Percentiles rank a stretch among this genome's conserved stretches.
Evolutionary conservation across 2,888 invertebrate genomes (phyloP).

Genomic region (Sylvicola cinctus): DNA sequence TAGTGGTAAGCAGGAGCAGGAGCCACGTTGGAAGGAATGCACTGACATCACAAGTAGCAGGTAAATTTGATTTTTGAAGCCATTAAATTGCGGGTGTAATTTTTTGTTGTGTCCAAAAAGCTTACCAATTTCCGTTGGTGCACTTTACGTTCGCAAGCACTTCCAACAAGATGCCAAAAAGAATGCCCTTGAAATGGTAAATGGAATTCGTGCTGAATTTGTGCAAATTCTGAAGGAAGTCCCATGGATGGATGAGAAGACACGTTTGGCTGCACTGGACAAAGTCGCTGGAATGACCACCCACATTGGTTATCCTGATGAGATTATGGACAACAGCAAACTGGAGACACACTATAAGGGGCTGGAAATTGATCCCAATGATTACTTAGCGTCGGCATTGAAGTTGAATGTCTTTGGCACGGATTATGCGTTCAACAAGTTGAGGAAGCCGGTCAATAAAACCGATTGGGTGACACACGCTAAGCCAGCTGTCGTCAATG

Average conservation of each 20-base stretch:
- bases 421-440: constrained; percentile 53
- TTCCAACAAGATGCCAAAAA: constrained; percentile 70
- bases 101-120: too few species aligned
- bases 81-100: too few species aligned
- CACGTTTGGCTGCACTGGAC: constrained; percentile 51
- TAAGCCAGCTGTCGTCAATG: constrained; percentile 66
- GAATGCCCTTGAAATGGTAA: constrained; percentile 72
- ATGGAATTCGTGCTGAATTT: constrained; percentile 65
- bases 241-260: constrained; percentile 84
- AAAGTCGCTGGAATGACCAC: constrained; percentile 69
- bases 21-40: constrained; percentile 84
- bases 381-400: constrained; percentile 54
- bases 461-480: constrained; percentile 74
- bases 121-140: constrained; percentile 55
- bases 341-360: constrained; percentile 58
- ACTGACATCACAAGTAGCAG: constrained; percentile 59
- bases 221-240: constrained; percentile 54
- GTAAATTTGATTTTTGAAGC: constrained; percentile 22
- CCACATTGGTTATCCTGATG: constrained; percentile 84
- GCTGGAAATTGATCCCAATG: constrained; percentile 47
- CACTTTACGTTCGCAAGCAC: constrained; percentile 70
- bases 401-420: constrained; percentile 63
- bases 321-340: constrained; percentile 62
- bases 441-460: constrained; percentile 62
- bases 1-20: constrained; percentile 65